Base-by-base conservation (phyloP, 2,888 invertebrate genomes). In the Chydorus sphaericus region DNA sequence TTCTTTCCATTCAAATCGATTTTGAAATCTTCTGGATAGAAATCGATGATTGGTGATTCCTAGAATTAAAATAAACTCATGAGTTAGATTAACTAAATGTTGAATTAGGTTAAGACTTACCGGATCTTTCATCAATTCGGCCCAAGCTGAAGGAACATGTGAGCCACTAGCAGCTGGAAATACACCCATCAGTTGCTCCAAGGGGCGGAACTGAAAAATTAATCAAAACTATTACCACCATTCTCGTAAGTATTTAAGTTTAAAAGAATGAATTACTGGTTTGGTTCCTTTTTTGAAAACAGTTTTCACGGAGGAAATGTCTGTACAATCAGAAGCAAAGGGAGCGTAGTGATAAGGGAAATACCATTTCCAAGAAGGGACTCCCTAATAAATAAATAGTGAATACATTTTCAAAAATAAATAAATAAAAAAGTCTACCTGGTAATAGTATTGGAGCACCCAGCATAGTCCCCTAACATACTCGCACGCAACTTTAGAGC, bases 321-420 rank as follows among this genome's bases (percentile, higher is more conserved):
- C 88, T 58, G 89, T 79, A 73, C 99, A 98, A 75, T 99, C 98
- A 0, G 96, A 96, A 4, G 98, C 98, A 73, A 98, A 98, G 7
- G 98, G 98, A 18, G 98, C 97, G 75, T 99, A 98, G 73, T 98
- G 98, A 71, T 93, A 98, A 0, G 98, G 98, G 72, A 92, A 98
- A 74, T 94, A 98, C 98, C 98, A 98, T 73, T 96, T 90, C 98
- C 98, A 99, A 18, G 91, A 92, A 33, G 93, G 89, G 73, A 97
- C 98, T 54, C 98, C 97, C 78, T 74, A 49, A 18, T 62, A 57
- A 51, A 61, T 30, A 30, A 11, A 59, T 49, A 29, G 26, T 20
- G 57, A 49, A 58, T 20, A 55, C n/a, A 11, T 14, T 14, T 6
- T 48, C 11, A 14, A 51, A 18, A 49, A 14, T 37, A 31, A 39